Evolutionary conservation across 2,888 invertebrate genomes (phyloP), one percentile per base, ranked within the genome.

Genomic region (Temnothorax ravouxi): DNA sequence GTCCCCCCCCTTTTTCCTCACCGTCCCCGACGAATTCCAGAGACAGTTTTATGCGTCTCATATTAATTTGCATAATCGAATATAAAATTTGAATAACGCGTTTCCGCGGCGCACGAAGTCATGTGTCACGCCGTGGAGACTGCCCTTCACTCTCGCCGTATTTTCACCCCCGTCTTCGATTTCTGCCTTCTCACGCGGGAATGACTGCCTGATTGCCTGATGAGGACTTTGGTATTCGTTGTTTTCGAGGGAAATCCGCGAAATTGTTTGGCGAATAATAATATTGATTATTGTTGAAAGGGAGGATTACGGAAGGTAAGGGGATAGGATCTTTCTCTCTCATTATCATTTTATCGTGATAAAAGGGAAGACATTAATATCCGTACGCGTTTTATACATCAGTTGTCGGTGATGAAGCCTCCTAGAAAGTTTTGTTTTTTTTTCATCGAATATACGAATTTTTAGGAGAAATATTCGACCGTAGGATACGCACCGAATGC

Each of bases 11-110:
- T 29, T 44, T 21, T 47, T 54, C 25, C 62, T 44, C n/a, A 59
- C 52, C 50, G 86, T 89, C 88, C 81, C 88, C 83, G 74, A 86
- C 88, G 82, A 89, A 89, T 89, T 88, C 79, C 86, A 85, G 89
- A 93, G 92, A 93, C 93, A 93, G 91, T 94, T 94, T 94, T 94
- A 94, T 93, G 93, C 91, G 90, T 91, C 92, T 93, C 92, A 94
- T 92, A 92, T 94, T 94, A 94, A 94, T 94, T 94, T 94, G 93
- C 94, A 94, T 94, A 94, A 94, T 94, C 94, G 94, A 94, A 94
- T 94, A 93, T 94, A 92, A 92, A 94, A 94, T 94, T 91, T 94
- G 93, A 94, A 94, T 93, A 94, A 92, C 91, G 90, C 89, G 91
- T 84, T 87, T 74, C 54, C 83, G 77, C 79, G 84, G 72, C 47